A percentile compares a stretch with the other conserved stretches of the same genome.
These are phyloP conservation scores for Cololabis saira DNA, from an alignment of 2,113 vertebrate genomes.

Conservation along the genomic window DNA sequence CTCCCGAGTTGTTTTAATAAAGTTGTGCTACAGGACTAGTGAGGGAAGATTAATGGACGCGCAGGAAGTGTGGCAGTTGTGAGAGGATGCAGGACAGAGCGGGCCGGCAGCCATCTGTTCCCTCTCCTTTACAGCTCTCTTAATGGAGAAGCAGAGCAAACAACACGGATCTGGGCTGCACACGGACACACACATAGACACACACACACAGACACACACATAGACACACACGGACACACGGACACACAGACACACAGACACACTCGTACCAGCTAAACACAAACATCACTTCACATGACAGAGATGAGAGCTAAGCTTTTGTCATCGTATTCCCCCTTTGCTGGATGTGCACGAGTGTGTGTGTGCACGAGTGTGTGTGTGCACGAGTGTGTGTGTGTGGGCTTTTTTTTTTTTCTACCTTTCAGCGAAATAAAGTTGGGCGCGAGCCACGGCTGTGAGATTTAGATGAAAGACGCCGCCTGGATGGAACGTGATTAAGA, in stretches of 20 bases:
- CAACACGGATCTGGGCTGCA: constrained; percentile 88
- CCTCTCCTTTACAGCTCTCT: constrained; percentile 91
- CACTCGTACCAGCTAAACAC: no score
- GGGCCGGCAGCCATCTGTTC: constrained; percentile 97
- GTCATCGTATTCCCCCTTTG: constrained; percentile 72
- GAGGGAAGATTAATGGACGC: constrained; percentile 99
- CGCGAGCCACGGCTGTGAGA: constrained; percentile 80
- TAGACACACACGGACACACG: constrained; percentile 23
- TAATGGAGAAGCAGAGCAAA: constrained; percentile 89
- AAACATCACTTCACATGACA: constrained; percentile 78
- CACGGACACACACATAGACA: constrained; percentile 72
- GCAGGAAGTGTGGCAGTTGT: constrained; percentile 92
- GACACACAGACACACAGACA: constrained; percentile 72
- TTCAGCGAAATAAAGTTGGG: constrained; percentile 79
- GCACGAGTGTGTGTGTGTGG: constrained; percentile 7
- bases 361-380: neutral
- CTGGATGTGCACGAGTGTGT: constrained; percentile 45
- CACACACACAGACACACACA: constrained; percentile 16
- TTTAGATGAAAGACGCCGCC: constrained; percentile 81
- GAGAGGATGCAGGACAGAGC: constrained; percentile 90
- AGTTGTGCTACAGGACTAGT: constrained; percentile 94
- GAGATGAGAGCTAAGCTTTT: constrained; percentile 77
- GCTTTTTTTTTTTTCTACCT: constrained; percentile 60
- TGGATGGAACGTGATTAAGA: constrained; percentile 85
- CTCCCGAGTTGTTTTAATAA: constrained; percentile 90